Conservation (phyloP, 2,888 invertebrate species). For the Drosophila eohydei region DNA sequence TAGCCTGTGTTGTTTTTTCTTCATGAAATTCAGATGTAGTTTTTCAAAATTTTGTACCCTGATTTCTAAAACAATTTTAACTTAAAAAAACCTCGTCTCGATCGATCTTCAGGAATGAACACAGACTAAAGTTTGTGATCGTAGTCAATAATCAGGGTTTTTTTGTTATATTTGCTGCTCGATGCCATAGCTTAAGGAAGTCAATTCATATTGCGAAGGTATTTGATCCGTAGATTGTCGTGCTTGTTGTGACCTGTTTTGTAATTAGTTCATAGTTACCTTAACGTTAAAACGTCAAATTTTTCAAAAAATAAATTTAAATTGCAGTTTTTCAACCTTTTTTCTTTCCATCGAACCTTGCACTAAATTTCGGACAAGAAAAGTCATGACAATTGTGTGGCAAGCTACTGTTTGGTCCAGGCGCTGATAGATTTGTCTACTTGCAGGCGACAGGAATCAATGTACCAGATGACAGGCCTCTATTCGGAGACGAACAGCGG, state of each 20-base stretch:
- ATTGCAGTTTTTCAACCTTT: constrained; percentile 1
- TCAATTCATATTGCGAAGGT: background rate
- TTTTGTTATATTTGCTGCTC: background rate
- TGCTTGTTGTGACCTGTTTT: background rate
- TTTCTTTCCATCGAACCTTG: constrained; percentile 2
- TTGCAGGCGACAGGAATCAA: constrained; percentile 92
- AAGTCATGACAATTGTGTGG: constrained; percentile 37
- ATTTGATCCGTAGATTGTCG: background rate
- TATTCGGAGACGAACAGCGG: constrained; percentile 90
- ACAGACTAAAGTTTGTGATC: background rate
- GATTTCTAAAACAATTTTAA: background rate
- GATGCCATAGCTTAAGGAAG: background rate
- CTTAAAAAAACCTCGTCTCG: background rate
- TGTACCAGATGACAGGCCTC: constrained; percentile 95
- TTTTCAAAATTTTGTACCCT: background rate
- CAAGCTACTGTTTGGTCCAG: constrained; percentile 8
- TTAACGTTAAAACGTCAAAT: constrained; percentile 17
- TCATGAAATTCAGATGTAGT: background rate
- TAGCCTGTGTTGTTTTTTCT: background rate
- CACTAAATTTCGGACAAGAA: constrained; percentile 15
- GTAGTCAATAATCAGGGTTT: background rate
- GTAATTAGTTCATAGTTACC: constrained; percentile 10
- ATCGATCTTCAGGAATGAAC: background rate
- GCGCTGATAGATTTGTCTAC: constrained; percentile 30
- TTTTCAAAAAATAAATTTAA: background rate